phyloP scores from a whole-genome alignment of 2,113 vertebrate genomes.

The Datnioides undecimradiatus region DNA sequence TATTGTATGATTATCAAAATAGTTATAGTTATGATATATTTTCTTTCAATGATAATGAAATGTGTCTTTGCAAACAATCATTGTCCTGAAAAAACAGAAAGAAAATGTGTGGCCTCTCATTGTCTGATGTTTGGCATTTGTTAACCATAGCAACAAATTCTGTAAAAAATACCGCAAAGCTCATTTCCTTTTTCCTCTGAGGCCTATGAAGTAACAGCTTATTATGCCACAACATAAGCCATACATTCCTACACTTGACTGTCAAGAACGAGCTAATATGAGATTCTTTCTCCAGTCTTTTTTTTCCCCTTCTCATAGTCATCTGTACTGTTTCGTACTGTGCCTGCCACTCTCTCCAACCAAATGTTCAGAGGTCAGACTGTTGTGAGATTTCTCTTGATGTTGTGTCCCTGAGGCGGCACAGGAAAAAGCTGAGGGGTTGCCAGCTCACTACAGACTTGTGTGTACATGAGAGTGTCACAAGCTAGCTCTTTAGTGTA shows the following conservation, averaged over 20 bases:
- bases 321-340: constrained; percentile 9
- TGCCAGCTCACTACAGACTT: constrained; percentile 35
- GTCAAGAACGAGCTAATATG: constrained; percentile 14
- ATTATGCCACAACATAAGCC: constrained; percentile 1
- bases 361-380: constrained; percentile 47
- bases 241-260: constrained; percentile 27
- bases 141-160: neutral
- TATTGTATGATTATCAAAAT: neutral
- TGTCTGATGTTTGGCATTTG: neutral
- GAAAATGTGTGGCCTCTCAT: neutral
- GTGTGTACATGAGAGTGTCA: constrained; percentile 40
- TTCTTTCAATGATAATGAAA: neutral
- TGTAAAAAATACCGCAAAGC: neutral
- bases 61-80: neutral
- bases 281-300: neutral
- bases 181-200: neutral
- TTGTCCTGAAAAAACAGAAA: neutral
- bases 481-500: constrained; percentile 46
- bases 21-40: neutral
- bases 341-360: constrained; percentile 1
- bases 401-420: constrained; percentile 39
- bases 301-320: constrained; percentile 14
- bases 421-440: constrained; percentile 44
- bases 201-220: constrained; percentile 8
- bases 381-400: constrained; percentile 45